Percentiles rank a stretch among this genome's conserved stretches.
These are phyloP conservation scores for Mythimna lalbum DNA, from an alignment of 2,888 invertebrate genomes.

Conservation along the genomic window DNA sequence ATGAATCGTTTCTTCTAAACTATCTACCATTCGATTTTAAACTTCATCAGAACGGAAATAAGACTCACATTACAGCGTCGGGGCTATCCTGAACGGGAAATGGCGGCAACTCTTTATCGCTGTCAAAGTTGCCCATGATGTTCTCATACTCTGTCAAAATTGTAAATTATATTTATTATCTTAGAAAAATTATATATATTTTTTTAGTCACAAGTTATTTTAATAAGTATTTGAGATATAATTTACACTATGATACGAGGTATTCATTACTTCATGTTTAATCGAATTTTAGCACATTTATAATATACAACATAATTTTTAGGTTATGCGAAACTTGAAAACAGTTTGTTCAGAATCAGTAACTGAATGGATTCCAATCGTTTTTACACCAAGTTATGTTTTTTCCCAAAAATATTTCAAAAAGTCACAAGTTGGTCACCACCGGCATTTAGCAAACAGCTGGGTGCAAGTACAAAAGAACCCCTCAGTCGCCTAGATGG, in stretches of 20 bases:
- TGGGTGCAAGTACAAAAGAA: too few species aligned
- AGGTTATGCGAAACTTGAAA: too few species aligned
- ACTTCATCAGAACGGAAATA: conserved; percentile 9
- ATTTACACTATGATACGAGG: background rate
- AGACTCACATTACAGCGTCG: conserved; percentile 79
- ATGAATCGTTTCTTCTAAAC: conserved; percentile 1
- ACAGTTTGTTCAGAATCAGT: too few species aligned
- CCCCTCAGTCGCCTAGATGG: too few species aligned
- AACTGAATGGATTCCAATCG: too few species aligned
- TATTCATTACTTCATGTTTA: conserved; percentile 6
- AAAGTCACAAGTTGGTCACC: too few species aligned
- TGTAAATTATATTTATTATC: background rate
- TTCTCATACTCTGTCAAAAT: conserved; percentile 78
- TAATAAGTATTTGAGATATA: background rate
- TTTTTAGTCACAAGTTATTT: background rate
- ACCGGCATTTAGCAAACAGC: too few species aligned
- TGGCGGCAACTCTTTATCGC: conserved; percentile 92
- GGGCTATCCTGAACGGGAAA: conserved; percentile 92
- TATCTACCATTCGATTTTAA: conserved; percentile 16
- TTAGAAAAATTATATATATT: background rate
- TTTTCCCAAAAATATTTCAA: too few species aligned
- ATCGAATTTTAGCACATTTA: background rate
- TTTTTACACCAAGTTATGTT: too few species aligned
- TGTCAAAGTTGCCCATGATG: conserved; percentile 84
- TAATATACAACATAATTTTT: too few species aligned